These are phyloP conservation scores for Drosophila orosa DNA, from an alignment of 1,140 invertebrate genomes.

Conservation along the genomic window DNA sequence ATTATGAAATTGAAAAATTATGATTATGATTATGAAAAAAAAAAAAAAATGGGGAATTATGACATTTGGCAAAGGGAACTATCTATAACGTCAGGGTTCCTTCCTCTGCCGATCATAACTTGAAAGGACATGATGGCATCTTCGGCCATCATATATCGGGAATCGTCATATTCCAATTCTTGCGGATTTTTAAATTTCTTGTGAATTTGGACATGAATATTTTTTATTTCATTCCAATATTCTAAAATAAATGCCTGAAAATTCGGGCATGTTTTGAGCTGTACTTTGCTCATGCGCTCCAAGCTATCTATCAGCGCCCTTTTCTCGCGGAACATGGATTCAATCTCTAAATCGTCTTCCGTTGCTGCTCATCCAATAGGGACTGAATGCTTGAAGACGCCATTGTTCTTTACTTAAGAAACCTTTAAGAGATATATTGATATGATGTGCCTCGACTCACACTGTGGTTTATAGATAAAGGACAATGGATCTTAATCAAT, in stretches of 20 bases:
- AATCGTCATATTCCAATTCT: neutral
- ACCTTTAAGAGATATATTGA: no score
- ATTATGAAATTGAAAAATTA: no score
- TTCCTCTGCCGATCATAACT: neutral
- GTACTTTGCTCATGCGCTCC: neutral
- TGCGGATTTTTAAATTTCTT: neutral
- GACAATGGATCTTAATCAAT: no score
- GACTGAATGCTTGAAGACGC: no score
- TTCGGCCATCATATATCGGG: neutral
- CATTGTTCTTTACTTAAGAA: no score
- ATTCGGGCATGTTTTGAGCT: neutral
- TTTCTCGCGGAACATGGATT: no score
- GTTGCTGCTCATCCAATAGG: no score
- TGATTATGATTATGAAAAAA: no score
- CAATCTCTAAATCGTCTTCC: no score
- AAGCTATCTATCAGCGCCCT: no score
- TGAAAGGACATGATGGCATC: neutral
- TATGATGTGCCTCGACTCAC: no score
- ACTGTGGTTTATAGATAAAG: no score
- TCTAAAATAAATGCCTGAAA: neutral
- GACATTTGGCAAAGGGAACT: neutral
- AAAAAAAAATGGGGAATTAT: neutral
- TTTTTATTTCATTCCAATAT: neutral
- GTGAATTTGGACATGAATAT: neutral
- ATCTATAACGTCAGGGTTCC: neutral